Evolutionary conservation across 1,140 invertebrate species (phyloP), one percentile per base, ranked within the genome.

Genomic region (Tetramorium alpestre): DNA sequence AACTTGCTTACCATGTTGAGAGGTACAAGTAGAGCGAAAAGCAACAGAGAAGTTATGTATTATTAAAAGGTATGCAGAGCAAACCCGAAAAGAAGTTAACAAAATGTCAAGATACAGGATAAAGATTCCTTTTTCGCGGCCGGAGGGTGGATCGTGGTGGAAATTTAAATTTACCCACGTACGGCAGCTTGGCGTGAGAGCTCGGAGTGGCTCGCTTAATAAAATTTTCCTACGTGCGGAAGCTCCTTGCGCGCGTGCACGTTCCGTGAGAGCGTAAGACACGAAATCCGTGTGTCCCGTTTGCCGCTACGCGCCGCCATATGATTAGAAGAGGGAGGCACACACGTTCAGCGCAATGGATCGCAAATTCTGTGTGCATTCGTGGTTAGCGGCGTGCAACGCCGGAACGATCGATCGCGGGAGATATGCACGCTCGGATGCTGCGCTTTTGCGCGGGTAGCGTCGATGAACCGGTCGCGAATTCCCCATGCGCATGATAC

Each of bases 311-410:
- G 38, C 25, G 80, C 16, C 44, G 54, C n/a, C 22, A 10, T 84
- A 62, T 62, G 80, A 84, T 84, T 84, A 84, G 69, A 84, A 49
- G 54, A 18, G 54, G 0, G 69, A 75, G 69, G 33, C 33, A 33
- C 54, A 44, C 80, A 62, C 80, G 69, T 75, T 84, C 69, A 47
- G 38, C 54, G 80, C 80, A 73, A 82, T 82, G 67, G 54, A 60
- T 84, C 69, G 69, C 80, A 84, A 84, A 75, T 84, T 84, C 69
- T 84, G 54, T 75, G 72, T 84, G 69, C 67, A 75, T 75, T 84
- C 41, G 69, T 75, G 80, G 69, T 84, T 84, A 84, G 69, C 80
- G 69, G 54, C 18, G 54, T 60, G 69, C 65, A 70, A 81, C 38
- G 78, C 33, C 49, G 64, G 65, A 51, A 81, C 78, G 65, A 84